Conservation (phyloP, 2,113 vertebrate genomes). For the Gobiocypris rarus region DNA sequence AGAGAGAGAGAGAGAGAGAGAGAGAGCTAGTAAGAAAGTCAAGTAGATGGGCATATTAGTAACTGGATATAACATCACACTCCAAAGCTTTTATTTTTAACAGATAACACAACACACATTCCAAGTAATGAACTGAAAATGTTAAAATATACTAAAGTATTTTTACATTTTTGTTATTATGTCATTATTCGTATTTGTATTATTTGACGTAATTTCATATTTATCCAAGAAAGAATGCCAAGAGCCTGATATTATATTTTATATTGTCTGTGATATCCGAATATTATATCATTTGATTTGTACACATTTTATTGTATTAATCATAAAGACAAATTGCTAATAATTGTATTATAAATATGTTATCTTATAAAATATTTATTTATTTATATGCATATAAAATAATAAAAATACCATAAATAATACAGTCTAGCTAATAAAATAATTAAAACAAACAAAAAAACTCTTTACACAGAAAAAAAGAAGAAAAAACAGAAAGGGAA, state of each 20-base stretch:
- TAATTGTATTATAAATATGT: not conserved
- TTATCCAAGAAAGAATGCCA: no score
- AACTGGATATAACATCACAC: not conserved
- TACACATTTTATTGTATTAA: not conserved
- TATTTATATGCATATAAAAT: not conserved
- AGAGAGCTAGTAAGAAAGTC: not conserved
- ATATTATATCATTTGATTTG: no score
- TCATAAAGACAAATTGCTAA: not conserved
- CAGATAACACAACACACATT: not conserved
- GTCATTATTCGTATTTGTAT: not conserved
- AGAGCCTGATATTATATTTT: not conserved
- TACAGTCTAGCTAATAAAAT: not conserved
- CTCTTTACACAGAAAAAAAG: not conserved
- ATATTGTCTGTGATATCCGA: not conserved
- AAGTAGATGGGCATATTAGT: not conserved
- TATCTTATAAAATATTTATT: not conserved
- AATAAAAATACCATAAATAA: not conserved
- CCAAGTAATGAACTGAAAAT: not conserved
- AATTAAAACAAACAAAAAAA: not conserved
- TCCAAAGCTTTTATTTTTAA: not conserved
- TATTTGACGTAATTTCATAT: no score
- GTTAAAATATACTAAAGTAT: not conserved
- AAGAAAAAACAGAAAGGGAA: constrained; percentile 2
- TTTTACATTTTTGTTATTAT: not conserved
- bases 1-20: not conserved